Percentiles rank a stretch among this genome's conserved stretches.
Evolutionary conservation across 2,113 vertebrate genomes (phyloP).

Genomic region (Myrmophylax atrothorax): DNA sequence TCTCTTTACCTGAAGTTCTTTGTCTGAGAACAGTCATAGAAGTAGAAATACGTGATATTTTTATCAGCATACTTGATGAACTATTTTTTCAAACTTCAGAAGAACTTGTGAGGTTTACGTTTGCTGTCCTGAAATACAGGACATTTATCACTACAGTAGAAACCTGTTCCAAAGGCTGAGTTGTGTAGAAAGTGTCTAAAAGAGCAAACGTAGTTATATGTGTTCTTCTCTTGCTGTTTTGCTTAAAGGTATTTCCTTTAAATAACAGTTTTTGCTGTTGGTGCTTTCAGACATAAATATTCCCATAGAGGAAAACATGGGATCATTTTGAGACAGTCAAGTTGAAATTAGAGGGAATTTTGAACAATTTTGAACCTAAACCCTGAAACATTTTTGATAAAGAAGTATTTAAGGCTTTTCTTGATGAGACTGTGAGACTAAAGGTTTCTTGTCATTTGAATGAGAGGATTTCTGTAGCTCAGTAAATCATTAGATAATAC

Average conservation of each 20-base stretch:
- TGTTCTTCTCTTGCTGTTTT: neutral
- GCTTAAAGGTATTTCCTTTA: neutral
- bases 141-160: neutral
- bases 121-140: neutral
- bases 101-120: neutral
- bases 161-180: neutral
- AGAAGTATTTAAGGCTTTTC: neutral
- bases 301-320: constrained; percentile 21
- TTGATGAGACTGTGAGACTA: neutral
- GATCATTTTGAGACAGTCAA: constrained; percentile 27
- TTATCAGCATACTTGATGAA: neutral
- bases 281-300: constrained; percentile 37
- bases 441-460: neutral
- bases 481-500: neutral
- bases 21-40: neutral
- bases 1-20: neutral
- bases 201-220: neutral
- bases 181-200: neutral
- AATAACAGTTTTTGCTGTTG: neutral
- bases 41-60: neutral
- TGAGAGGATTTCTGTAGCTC: neutral
- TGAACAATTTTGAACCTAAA: constrained; percentile 11
- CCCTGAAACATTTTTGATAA: neutral
- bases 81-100: neutral
- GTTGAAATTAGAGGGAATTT: constrained; percentile 46